Evolutionary conservation across 2,797 vertebrate species (phyloP), one percentile per base, ranked within the genome.

Genomic region (Danio choprae): DNA sequence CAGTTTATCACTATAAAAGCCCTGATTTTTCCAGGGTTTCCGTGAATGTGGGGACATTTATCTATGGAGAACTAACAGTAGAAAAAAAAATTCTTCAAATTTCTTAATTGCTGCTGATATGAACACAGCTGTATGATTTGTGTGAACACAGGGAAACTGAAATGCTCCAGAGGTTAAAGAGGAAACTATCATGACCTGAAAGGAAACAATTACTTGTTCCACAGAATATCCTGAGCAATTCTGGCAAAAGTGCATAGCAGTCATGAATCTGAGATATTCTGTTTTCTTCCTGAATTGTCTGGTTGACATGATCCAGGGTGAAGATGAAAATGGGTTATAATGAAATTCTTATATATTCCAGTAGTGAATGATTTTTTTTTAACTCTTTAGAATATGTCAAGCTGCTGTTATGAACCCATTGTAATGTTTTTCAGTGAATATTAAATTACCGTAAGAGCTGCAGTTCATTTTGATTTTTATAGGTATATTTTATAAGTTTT

Each of bases 261-360:
- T 56, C 12, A 18, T 40, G 50, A 11, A 15, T 71, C 3, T 15
- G 29, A 7, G 29, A 50, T 38, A 69, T 62, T 74, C 7, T 1
- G 18, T 29, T 60, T 68, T 67, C 15, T 15, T 46, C 73, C 60
- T 40, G 29, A 62, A 41, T 40, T 58, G 22, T 43, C n/a, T 53
- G 29, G 29, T 9, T 59, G 50, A 81, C 50, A 70, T 18, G 51
- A 79, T 43, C 58, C 36, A 76, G 59, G n/a, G 10, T 1, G n/a
- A 56, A 48, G 75, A 43, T 9, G 46, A 74, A 22, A 18, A 20
- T 59, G 38, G 36, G 22, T 18, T 59, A 18, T 44, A 36, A 43
- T 51, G 11, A 40, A 29, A n/a, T n/a, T n/a, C n/a, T n/a, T n/a
- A n/a, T n/a, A n/a, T n/a, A n/a, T n/a, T n/a, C n/a, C n/a, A n/a